phyloP scores from a whole-genome alignment of 2,797 vertebrate genomes.

The Clangula hyemalis region DNA sequence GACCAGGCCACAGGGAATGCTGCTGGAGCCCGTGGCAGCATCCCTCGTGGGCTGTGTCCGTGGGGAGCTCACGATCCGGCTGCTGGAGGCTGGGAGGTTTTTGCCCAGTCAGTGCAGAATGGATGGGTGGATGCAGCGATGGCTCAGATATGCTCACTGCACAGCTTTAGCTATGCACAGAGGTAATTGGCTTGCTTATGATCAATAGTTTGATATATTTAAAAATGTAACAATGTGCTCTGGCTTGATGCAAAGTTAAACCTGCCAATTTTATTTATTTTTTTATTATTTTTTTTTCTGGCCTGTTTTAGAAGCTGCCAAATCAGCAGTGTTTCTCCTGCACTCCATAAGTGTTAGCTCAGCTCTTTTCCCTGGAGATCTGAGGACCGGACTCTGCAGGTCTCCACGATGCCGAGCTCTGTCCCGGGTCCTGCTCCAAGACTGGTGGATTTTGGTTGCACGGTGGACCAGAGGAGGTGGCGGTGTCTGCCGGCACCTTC shows the following conservation, averaged over 20 bases:
- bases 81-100: not conserved
- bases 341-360: not conserved
- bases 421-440: rapidly evolving
- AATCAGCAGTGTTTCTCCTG: not conserved
- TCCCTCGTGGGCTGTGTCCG: no score
- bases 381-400: rapidly evolving
- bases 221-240: rapidly evolving
- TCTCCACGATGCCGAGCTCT: rapidly evolving
- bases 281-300: not conserved
- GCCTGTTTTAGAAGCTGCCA: not conserved
- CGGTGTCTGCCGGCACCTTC: slow-evolving; percentile 34
- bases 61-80: no score
- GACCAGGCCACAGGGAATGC: not conserved
- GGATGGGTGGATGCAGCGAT: not conserved
- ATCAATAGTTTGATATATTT: not conserved
- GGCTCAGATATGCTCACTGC: not conserved
- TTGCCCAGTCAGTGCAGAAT: not conserved
- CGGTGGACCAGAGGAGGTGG: not conserved
- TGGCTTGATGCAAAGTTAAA: not conserved
- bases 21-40: no score
- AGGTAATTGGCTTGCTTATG: not conserved
- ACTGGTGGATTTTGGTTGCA: not conserved
- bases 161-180: not conserved
- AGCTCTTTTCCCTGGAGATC: not conserved
- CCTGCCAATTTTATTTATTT: not conserved